Conservation (phyloP, 2,797 vertebrate genomes). For the Premnoplex brunnescens region DNA sequence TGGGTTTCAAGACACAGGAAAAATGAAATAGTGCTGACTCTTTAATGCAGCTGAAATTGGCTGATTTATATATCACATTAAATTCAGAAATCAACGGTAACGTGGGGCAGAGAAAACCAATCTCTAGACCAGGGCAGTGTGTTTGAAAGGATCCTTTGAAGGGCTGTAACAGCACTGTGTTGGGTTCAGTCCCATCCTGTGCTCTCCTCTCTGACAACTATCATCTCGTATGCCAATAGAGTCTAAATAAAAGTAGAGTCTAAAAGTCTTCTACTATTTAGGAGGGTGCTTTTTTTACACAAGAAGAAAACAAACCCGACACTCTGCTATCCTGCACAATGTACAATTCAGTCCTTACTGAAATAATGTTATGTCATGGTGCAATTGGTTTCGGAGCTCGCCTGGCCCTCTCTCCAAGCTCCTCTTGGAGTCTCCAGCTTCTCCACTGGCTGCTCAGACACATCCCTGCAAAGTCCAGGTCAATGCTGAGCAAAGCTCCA, state of each 20-base stretch:
- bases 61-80: background rate
- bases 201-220: background rate
- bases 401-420: too few relatives aligned
- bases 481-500: background rate
- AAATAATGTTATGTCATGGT: accelerated
- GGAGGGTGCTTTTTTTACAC: background rate
- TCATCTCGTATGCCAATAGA: background rate
- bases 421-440: background rate
- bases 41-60: background rate
- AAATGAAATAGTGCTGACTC: background rate
- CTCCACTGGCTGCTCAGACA: accelerated
- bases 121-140: background rate
- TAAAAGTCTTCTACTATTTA: background rate
- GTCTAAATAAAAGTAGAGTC: background rate
- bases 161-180: background rate
- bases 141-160: background rate
- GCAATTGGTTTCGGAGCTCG: background rate
- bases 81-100: background rate
- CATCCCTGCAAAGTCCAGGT: accelerated
- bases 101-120: background rate
- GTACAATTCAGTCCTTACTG: background rate
- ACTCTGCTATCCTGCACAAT: background rate
- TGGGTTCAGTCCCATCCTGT: background rate
- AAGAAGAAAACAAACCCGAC: background rate
- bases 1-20: background rate